Conservation (phyloP, 1,140 invertebrate genomes). For the Procambarus virginalis region DNA sequence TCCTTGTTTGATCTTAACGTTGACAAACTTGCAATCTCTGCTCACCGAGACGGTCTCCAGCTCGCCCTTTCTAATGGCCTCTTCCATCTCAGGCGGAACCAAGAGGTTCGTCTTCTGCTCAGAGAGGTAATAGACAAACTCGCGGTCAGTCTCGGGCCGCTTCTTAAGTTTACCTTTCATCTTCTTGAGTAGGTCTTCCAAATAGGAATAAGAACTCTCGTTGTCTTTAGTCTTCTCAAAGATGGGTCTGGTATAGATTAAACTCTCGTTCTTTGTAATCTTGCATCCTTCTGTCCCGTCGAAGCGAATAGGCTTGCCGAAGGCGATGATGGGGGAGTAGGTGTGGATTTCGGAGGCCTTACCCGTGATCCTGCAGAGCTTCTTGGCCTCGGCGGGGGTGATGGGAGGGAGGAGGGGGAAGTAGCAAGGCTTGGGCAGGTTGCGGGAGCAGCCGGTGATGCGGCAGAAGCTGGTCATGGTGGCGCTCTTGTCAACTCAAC, state of each 20-base stretch:
- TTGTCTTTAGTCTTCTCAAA: conserved; percentile 75
- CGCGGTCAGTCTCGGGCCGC: conserved; percentile 76
- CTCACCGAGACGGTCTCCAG: conserved; percentile 85
- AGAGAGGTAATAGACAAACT: conserved; percentile 84
- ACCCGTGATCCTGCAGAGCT: conserved; percentile 86
- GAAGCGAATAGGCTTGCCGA: conserved; percentile 66
- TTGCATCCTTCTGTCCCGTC: conserved; percentile 68
- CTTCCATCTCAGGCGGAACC: conserved; percentile 84
- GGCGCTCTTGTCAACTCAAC: neutral
- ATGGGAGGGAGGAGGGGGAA: conserved; percentile 87
- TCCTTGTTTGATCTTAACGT: conserved; percentile 80
- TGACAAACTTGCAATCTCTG: conserved; percentile 82
- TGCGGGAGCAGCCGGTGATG: conserved; percentile 86
- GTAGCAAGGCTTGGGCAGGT: conserved; percentile 87
- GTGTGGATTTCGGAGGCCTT: conserved; percentile 78
- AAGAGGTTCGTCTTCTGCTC: conserved; percentile 84
- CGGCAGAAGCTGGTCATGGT: conserved; percentile 78
- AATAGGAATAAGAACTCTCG: conserved; percentile 68
- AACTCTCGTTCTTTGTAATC: conserved; percentile 76
- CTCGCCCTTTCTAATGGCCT: conserved; percentile 84
- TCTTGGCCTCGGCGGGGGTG: conserved; percentile 85
- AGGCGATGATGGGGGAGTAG: conserved; percentile 72
- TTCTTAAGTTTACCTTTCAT: conserved; percentile 70
- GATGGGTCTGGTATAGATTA: conserved; percentile 76
- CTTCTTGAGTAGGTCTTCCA: conserved; percentile 68